These are phyloP conservation scores for Aldabrachelys gigantea DNA, from an alignment of 2,113 vertebrate genomes.

Conservation along the genomic window DNA sequence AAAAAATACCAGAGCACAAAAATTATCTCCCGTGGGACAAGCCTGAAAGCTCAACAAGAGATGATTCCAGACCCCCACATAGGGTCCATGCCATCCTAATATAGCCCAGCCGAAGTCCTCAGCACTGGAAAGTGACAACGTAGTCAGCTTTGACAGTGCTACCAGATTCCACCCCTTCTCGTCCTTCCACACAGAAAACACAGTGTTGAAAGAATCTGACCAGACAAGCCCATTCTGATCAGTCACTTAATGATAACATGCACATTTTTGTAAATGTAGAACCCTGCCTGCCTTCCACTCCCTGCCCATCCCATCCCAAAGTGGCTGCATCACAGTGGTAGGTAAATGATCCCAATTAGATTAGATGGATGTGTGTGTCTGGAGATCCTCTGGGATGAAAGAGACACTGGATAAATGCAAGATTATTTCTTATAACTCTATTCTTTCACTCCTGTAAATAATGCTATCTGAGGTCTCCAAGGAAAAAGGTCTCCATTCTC, in stretches of 20 bases:
- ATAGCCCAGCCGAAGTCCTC: background rate
- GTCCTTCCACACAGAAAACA: background rate
- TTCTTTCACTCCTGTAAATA: background rate
- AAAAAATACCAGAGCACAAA: slow-evolving; percentile 12
- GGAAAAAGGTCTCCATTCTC: background rate
- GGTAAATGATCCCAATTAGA: background rate
- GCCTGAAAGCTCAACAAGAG: slow-evolving; percentile 6
- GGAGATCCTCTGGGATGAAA: background rate
- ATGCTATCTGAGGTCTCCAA: background rate
- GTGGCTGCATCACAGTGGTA: background rate
- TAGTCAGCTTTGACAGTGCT: background rate
- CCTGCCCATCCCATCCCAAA: background rate
- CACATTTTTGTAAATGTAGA: background rate
- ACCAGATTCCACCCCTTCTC: background rate
- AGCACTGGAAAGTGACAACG: slow-evolving; percentile 15
- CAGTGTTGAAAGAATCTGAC: background rate
- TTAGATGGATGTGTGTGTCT: fast-evolving
- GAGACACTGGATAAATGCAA: background rate
- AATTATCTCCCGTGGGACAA: background rate
- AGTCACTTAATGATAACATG: fast-evolving
- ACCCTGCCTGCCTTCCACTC: fast-evolving
- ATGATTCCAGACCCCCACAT: background rate
- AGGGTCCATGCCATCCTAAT: slow-evolving; percentile 10
- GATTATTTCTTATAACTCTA: background rate
- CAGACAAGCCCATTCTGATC: background rate